phyloP scores from a whole-genome alignment of 2,797 vertebrate species.

The Sciurus vulgaris region DNA sequence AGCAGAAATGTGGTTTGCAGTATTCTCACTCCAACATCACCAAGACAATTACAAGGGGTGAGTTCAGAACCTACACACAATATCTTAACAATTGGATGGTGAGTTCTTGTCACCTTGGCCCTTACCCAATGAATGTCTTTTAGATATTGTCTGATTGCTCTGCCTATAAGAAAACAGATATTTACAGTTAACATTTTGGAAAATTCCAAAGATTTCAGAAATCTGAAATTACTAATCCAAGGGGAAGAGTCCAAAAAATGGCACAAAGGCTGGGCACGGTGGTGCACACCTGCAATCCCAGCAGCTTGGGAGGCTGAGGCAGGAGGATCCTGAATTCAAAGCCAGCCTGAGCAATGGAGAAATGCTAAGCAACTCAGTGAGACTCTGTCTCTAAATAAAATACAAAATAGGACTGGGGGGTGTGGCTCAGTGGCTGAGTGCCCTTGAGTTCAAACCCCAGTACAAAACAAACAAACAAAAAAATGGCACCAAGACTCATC shows the following conservation, averaged over 20 bases:
- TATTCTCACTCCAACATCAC: background rate
- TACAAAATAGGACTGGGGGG: too few relatives aligned
- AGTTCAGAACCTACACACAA: background rate
- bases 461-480: too few relatives aligned
- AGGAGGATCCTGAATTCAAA: too few relatives aligned
- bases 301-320: too few relatives aligned
- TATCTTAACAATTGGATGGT: background rate
- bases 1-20: background rate
- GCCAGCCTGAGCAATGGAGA: too few relatives aligned
- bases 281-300: too few relatives aligned
- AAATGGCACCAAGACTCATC: background rate
- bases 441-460: too few relatives aligned
- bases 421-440: too few relatives aligned
- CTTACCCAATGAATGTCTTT: background rate
- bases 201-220: background rate
- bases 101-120: background rate
- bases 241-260: background rate
- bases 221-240: rapidly evolving
- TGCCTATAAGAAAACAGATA: background rate
- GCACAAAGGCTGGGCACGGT: too few relatives aligned
- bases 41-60: rapidly evolving
- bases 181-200: too few relatives aligned
- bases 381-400: too few relatives aligned
- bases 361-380: too few relatives aligned
- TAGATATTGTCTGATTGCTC: background rate